These are phyloP conservation scores for Gnathonemus echidnorhynchus DNA, from an alignment of 2,113 vertebrate genomes.

Conservation along the genomic window DNA sequence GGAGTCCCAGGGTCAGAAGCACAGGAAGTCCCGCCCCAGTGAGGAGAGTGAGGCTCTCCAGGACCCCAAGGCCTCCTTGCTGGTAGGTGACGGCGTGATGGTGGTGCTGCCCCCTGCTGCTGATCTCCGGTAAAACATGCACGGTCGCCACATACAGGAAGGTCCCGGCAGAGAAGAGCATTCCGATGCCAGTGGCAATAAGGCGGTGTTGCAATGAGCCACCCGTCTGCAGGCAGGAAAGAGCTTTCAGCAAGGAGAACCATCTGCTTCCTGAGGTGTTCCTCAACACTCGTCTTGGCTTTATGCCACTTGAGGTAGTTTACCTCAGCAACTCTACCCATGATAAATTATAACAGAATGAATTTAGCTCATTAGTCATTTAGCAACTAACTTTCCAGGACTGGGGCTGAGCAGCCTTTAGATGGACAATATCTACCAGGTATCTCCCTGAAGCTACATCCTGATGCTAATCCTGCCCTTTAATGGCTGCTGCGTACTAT, in stretches of 20 bases:
- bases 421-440: background rate
- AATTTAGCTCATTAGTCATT: background rate
- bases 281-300: background rate
- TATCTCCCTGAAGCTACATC: background rate
- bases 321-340: background rate
- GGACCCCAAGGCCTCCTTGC: conserved; percentile 42
- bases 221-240: conserved; percentile 40
- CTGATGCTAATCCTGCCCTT: background rate
- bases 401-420: background rate
- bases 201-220: conserved; percentile 48
- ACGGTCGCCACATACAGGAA: conserved; percentile 63
- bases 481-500: background rate
- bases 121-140: conserved; percentile 59
- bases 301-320: background rate
- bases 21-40: conserved; percentile 60
- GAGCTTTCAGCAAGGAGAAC: background rate
- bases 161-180: conserved; percentile 64
- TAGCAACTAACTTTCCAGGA: background rate
- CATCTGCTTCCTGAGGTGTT: background rate
- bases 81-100: conserved; percentile 21
- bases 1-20: conserved; percentile 58
- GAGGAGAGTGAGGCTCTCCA: conserved; percentile 55
- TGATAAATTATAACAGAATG: background rate
- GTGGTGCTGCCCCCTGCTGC: conserved; percentile 42
- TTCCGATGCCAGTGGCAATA: conserved; percentile 52